These are phyloP conservation scores for Drosophila mayaguana DNA, from an alignment of 2,888 invertebrate species.

Conservation along the genomic window DNA sequence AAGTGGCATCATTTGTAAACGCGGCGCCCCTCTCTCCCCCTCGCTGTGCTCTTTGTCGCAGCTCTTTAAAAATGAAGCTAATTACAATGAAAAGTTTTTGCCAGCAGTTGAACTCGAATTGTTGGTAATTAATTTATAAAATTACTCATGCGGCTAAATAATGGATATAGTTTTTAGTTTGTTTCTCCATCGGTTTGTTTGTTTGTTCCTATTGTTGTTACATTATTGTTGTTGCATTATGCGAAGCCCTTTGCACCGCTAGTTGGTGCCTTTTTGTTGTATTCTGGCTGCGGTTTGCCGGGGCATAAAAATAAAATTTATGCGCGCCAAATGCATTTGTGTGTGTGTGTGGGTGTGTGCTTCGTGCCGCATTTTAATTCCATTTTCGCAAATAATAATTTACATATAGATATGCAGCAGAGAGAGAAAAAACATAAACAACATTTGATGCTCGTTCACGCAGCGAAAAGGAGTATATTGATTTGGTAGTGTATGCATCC, in stretches of 20 bases:
- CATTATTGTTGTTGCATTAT: slow-evolving; percentile 18
- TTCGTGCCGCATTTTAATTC: slow-evolving; percentile 52
- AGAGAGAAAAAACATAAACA: neutral
- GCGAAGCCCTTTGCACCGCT: slow-evolving; percentile 18
- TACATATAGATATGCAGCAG: slow-evolving; percentile 16
- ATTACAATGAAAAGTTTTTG: slow-evolving; percentile 55
- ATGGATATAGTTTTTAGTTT: slow-evolving; percentile 62
- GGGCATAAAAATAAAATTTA: slow-evolving; percentile 48
- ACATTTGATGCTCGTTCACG: neutral
- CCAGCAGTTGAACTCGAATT: slow-evolving; percentile 37
- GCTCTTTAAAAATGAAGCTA: slow-evolving; percentile 36
- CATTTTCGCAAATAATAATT: slow-evolving; percentile 69
- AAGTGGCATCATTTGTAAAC: slow-evolving; percentile 9
- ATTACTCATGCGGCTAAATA: slow-evolving; percentile 67
- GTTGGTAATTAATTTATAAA: slow-evolving; percentile 68
- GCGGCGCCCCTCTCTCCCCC: neutral
- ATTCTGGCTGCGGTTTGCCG: slow-evolving; percentile 58
- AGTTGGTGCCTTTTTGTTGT: slow-evolving; percentile 27
- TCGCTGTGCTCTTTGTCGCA: too few species aligned
- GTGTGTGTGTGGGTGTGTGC: slow-evolving; percentile 18
- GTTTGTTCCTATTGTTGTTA: neutral
- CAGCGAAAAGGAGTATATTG: slow-evolving; percentile 5
- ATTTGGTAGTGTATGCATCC: neutral
- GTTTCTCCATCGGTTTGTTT: slow-evolving; percentile 20
- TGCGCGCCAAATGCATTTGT: slow-evolving; percentile 53